Base-by-base conservation (phyloP, 2,888 invertebrate genomes). In the Caenorhabditis afra region DNA sequence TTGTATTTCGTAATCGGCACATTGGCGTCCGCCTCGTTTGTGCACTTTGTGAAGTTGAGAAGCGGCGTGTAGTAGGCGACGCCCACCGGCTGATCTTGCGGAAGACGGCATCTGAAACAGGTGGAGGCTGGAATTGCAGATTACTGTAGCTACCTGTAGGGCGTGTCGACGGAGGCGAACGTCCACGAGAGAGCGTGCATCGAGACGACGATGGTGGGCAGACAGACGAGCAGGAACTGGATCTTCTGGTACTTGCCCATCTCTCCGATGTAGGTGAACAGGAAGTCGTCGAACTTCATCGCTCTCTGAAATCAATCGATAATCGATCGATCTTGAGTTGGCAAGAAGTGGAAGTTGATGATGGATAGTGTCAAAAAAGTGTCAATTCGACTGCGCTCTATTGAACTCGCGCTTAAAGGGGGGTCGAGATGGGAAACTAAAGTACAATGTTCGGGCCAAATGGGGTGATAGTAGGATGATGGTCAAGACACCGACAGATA, bases 171-270 rank as follows among this genome's bases (percentile, higher is more conserved):
- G 0, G 85, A 89, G 0, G 89, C 87, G 66, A 90, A 90, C 0
- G 90, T 90, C 90, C 90, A 90, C 12, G 87, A 85, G n/a, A 90
- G 73, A 2, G 88, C 87, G 78, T 90, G 90, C 87, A 90, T 87
- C 8, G 90, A 87, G 20, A 87, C 86, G 62, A 90, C 81, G 23
- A 90, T 85, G 5, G 89, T 88, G 1, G 90, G 90, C 1, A 90
- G 80, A 52, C 87, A 87, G 1, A 90, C 90, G 66, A 90, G 71
- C 7, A 88, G 37, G 59, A 90, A 90, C 75, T 90, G 90, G 23
- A 88, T 82, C 64, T 79, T 78, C 41, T 85, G 85, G 66, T 82
- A 85, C 55, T 78, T 81, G 41, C 90, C 88, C 83, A 90, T 90
- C 74, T 90, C 90, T 67, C 90, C 90, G 58, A 90, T 50, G 82